These are phyloP conservation scores for Bombylius discolor DNA, from an alignment of 2,888 invertebrate species.

Conservation along the genomic window DNA sequence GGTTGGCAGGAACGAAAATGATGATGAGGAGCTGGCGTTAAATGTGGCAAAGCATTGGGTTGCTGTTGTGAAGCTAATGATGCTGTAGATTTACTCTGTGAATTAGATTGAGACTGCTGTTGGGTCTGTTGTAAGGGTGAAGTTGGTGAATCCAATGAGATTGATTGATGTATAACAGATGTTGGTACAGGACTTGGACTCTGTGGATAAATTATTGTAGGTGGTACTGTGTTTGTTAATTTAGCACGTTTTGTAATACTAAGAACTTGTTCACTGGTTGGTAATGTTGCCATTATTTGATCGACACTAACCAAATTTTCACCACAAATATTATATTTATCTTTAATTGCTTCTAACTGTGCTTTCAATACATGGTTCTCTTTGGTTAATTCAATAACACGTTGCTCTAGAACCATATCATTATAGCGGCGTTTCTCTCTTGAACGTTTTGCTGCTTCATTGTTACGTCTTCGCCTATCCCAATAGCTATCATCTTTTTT, in stretches of 20 bases:
- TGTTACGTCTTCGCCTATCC: constrained; percentile 90
- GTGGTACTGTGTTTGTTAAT: constrained; percentile 36
- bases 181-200: constrained; percentile 45
- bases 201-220: constrained; percentile 44
- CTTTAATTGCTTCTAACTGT: constrained; percentile 83
- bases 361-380: constrained; percentile 91
- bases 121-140: constrained; percentile 9
- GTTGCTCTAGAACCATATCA: constrained; percentile 90
- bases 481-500: constrained; percentile 96
- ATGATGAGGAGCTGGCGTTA: constrained; percentile 1
- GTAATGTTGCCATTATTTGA: constrained; percentile 74
- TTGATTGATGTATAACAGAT: constrained; percentile 47
- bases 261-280: constrained; percentile 71
- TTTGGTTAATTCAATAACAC: constrained; percentile 85
- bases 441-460: constrained; percentile 92
- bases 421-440: constrained; percentile 93
- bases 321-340: constrained; percentile 82
- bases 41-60: constrained; percentile 8
- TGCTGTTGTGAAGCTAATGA: neutral
- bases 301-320: constrained; percentile 78
- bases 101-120: constrained; percentile 1
- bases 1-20: constrained; percentile 18
- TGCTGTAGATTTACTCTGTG: constrained; percentile 1
- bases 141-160: constrained; percentile 16
- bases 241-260: constrained; percentile 62